Evolutionary conservation across 1,140 invertebrate species (phyloP), one percentile per base, ranked within the genome.

Genomic region (Nebria ingens): DNA sequence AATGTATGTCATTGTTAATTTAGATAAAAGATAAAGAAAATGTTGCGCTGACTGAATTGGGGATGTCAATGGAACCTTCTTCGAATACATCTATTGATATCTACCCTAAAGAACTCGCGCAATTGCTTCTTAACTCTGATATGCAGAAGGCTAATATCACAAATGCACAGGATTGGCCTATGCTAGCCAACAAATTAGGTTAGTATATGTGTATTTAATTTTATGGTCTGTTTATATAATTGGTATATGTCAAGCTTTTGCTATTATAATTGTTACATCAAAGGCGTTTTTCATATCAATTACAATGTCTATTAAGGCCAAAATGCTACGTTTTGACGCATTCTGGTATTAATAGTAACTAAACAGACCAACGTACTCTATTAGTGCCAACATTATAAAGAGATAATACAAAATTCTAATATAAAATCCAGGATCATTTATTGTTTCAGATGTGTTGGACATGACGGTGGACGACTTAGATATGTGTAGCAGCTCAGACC

Each of bases 21-120:
- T 45, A 45, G 40, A 11, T 45, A 12, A 45, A 45, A 45, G 40
- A 45, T 17, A 45, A 45, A 17, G 40, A 45, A 17, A 45, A 45
- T 17, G 15, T 45, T 9, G 40, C 25, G 6, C 25, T 34, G 25
- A 34, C 25, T 9, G 25, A 45, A 17, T 45, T 45, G 15, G 40
- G 17, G 9, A 45, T 17, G 4, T 12, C 15, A 9, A 9, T 45
- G 15, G 6, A 45, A 17, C 15, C 15, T 9, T 4, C 6, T 9
- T 17, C 40, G 9, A 45, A 45, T 45, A 45, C 6, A 45, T 45
- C 4, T 17, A 17, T 17, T 45, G 40, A 11, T 45, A 45, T 4
- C 6, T 45, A 45, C 17, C 40, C 9, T 3, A 45, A 45, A 17
- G 40, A 45, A 45, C 9, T 45, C 6, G 17, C 40, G 3, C 40